Evolutionary conservation across 1,140 invertebrate genomes (phyloP).

Genomic region (Drosophila kurseongensis): DNA sequence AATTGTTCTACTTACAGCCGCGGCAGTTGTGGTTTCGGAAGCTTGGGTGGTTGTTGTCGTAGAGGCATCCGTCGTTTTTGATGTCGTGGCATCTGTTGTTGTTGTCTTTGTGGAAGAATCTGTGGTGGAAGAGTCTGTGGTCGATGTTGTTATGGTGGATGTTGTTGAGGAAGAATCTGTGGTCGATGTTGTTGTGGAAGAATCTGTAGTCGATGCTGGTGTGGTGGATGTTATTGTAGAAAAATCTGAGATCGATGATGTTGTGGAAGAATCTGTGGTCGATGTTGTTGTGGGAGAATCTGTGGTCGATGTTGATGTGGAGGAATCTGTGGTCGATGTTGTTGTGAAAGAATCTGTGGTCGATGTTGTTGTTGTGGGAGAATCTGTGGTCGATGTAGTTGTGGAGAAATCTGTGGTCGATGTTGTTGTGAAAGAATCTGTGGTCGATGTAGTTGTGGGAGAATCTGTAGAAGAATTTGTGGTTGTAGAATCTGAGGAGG

Average conservation of each 20-base stretch:
- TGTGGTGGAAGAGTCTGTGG: no score
- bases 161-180: background rate
- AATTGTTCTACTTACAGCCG: background rate
- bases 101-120: background rate
- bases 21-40: background rate
- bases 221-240: conserved; percentile 5
- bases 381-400: background rate
- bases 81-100: background rate
- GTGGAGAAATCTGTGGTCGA: background rate
- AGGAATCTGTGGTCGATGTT: no score
- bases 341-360: background rate
- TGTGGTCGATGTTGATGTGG: background rate
- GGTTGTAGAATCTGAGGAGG: background rate
- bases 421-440: background rate
- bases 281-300: background rate
- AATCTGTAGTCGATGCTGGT: background rate
- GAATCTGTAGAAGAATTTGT: background rate
- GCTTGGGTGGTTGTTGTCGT: background rate
- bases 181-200: background rate
- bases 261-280: background rate
- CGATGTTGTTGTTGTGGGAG: conserved; percentile 1
- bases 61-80: background rate
- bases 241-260: background rate
- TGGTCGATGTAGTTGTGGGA: background rate
- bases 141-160: no score